Base-by-base conservation (phyloP, 2,888 invertebrate genomes). In the Epinotia brunnichana region DNA sequence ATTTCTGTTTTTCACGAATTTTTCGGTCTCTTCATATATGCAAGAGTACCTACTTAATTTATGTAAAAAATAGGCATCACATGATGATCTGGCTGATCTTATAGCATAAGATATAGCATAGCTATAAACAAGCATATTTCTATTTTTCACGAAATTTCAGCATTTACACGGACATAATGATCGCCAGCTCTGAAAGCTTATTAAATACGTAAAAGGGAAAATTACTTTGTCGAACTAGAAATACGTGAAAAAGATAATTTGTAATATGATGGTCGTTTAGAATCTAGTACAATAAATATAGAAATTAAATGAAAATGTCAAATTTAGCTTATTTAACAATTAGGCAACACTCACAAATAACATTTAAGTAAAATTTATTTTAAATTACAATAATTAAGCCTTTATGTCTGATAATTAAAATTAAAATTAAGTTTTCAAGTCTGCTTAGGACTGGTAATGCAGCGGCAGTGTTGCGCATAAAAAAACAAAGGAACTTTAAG, bases 291-390 rank as follows among this genome's bases (percentile, higher is more conserved):
- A 64, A 17, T 51, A 53, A 51, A 48, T 29, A 29, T 19, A 60
- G 48, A 48, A 69, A 69, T 59, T 48, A 73, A 67, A 70, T 67
- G 21, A 71, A 35, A 57, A 69, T 64, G 64, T 70, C 66, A 68
- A 62, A 48, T 60, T 57, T 48, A 44, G 56, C 44, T 56, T 66
- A 61, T 80, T 81, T 82, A 83, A 83, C 80, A 77, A 74, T 74
- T 77, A 77, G 74, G 79, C 77, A 81, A 79, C 80, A 79, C 76
- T 78, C 78, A 77, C 76, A 81, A 80, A 80, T 80, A 80, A 83
- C 80, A 73, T 76, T 79, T 73, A 74, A 76, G 81, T 80, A 81
- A 80, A 19, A 53, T 53, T 35, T 64, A 54, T 4, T 44, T 39
- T 41, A 10, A 29, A 62, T 62, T 39, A 64, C 17, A 53, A n/a